Evolutionary conservation across 2,797 vertebrate species (phyloP).

Genomic region (Podargus strigoides): DNA sequence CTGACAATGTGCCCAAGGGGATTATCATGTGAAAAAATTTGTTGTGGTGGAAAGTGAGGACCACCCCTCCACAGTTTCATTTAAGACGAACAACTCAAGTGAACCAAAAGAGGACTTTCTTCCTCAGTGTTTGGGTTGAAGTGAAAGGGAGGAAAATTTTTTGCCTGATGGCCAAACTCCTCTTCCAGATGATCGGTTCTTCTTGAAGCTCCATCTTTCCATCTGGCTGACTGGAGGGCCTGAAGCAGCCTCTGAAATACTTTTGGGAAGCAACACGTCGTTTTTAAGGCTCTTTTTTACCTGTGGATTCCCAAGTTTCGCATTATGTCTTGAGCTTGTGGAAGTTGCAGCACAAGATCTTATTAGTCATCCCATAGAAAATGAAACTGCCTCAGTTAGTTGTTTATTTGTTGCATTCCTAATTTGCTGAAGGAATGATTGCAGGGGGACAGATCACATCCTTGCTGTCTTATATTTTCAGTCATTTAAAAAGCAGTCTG

Average conservation of each 20-base stretch:
- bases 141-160: neutral
- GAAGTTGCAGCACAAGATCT: neutral
- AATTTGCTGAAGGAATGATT: neutral
- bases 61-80: neutral
- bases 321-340: neutral
- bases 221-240: neutral
- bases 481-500: neutral
- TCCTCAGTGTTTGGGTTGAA: neutral
- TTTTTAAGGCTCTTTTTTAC: neutral
- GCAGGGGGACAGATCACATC: neutral
- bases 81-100: neutral
- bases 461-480: neutral
- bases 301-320: neutral
- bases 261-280: accelerated
- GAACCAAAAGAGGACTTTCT: neutral
- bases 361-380: neutral
- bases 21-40: neutral
- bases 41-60: neutral
- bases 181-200: neutral
- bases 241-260: neutral
- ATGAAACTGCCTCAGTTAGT: neutral
- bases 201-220: neutral
- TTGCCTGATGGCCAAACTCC: neutral
- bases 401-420: neutral
- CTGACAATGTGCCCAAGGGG: neutral